These are phyloP conservation scores for Globodera ellingtonae DNA, from an alignment of 1,140 invertebrate genomes.

Conservation along the genomic window DNA sequence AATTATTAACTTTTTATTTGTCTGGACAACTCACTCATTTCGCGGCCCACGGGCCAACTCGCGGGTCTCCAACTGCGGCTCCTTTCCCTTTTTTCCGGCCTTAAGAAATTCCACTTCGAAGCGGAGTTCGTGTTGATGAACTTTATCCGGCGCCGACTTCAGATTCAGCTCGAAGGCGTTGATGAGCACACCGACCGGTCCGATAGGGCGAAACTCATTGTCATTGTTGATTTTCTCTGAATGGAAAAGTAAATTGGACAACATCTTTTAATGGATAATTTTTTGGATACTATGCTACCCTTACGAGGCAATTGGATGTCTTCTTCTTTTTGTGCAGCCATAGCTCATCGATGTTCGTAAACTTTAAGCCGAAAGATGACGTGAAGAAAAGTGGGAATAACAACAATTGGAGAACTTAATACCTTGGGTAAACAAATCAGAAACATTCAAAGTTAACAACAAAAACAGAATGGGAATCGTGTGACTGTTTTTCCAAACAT, in stretches of 20 bases:
- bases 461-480: too few species aligned
- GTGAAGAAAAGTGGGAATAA: too few species aligned
- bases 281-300: too few species aligned
- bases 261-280: neutral
- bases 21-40: conserved; percentile 21
- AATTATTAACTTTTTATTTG: neutral
- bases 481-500: too few species aligned
- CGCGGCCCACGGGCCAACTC: conserved; percentile 12
- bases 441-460: too few species aligned
- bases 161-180: conserved; percentile 12
- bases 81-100: neutral
- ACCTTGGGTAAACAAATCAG: too few species aligned
- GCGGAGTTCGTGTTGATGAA: conserved; percentile 10
- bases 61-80: neutral
- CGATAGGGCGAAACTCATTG: neutral
- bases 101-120: neutral
- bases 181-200: conserved; percentile 1
- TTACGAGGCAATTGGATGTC: too few species aligned
- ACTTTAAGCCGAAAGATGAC: neutral
- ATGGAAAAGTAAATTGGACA: neutral
- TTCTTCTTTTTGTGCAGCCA: too few species aligned
- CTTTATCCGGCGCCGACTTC: neutral
- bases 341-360: too few species aligned
- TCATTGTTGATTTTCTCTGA: conserved; percentile 3
- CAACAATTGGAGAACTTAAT: too few species aligned